A percentile compares a stretch with the other conserved stretches of the same genome.
Conservation (phyloP, 2,888 invertebrate genomes). For the Syrista parreyssii region DNA sequence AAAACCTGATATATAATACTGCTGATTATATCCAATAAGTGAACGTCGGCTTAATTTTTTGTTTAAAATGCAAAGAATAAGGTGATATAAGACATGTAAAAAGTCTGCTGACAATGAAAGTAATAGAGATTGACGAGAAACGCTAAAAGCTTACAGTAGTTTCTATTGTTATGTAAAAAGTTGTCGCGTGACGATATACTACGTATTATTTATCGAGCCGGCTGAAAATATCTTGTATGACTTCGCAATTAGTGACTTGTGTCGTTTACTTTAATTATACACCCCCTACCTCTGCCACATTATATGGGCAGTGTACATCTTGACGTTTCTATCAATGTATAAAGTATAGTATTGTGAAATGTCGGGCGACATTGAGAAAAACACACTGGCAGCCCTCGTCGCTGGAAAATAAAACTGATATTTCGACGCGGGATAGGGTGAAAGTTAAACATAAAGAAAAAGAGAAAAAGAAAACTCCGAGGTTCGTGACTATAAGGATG, state of each 20-base stretch:
- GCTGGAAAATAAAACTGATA: not conserved
- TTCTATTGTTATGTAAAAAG: not conserved
- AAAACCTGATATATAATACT: not conserved
- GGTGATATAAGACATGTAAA: not conserved
- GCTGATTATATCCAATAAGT: not conserved
- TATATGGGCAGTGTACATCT: not conserved
- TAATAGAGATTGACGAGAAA: not conserved
- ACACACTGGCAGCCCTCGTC: not conserved
- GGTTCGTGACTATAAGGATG: not conserved
- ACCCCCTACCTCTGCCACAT: not conserved
- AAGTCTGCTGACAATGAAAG: not conserved
- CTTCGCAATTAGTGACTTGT: not conserved
- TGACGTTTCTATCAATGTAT: not conserved
- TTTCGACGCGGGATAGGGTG: not conserved
- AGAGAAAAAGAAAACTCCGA: not conserved
- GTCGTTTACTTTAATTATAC: not conserved
- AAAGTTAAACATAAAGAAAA: not conserved
- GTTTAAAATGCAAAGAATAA: not conserved
- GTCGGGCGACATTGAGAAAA: not conserved
- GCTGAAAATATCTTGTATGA: not conserved
- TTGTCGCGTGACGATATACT: not conserved
- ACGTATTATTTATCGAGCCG: not conserved
- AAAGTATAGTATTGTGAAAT: not conserved
- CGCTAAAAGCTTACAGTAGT: not conserved
- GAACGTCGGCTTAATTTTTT: not conserved